Evolutionary conservation across 2,797 vertebrate genomes (phyloP), one percentile per base, ranked within the genome.

Genomic region (Protonibea diacanthus): DNA sequence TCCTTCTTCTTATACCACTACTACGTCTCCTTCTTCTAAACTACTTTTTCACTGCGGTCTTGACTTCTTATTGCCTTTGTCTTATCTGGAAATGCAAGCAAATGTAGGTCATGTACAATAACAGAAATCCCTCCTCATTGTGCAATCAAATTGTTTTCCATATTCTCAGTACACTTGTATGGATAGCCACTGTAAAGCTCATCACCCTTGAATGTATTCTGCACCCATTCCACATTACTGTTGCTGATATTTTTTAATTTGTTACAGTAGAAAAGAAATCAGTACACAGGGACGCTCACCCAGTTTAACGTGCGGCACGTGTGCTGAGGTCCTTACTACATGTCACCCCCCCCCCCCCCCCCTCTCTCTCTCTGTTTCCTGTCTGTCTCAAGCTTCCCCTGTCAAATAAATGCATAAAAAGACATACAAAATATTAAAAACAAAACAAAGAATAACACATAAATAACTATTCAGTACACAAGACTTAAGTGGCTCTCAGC

Each of bases 51-150:
- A 74, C 76, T 40, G 61, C 44, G 13, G 71, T 81, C 74, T 77
- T 83, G 79, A 84, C 81, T 89, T 85, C 56, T 76, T 81, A 59
- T 85, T 83, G 79, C 71, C 62, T 88, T 86, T 88, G 77, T 92
- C 73, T 86, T 78, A 81, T 87, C 80, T 79, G 70, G 67, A 85
- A 86, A 83, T 60, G 65, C 66, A 75, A 49, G 45, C 1, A 83
- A 82, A 90, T 88, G 62, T 86, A 89, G 86, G 87, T 90, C 90
- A 85, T 55, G 25, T 73, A 60, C 64, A 71, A 71, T 60, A 75
- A 80, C 78, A 77, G 79, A 78, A 82, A 66, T 80, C 63, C 55
- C 55, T 59, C 66, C 61, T 44, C 49, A 18, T 52, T 15, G 27
- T 71, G 75, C 51, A 59, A 71, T 73, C 80, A 53, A 71, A 78